These are phyloP conservation scores for Amiota mariae DNA, from an alignment of 2,888 invertebrate species.

Conservation along the genomic window DNA sequence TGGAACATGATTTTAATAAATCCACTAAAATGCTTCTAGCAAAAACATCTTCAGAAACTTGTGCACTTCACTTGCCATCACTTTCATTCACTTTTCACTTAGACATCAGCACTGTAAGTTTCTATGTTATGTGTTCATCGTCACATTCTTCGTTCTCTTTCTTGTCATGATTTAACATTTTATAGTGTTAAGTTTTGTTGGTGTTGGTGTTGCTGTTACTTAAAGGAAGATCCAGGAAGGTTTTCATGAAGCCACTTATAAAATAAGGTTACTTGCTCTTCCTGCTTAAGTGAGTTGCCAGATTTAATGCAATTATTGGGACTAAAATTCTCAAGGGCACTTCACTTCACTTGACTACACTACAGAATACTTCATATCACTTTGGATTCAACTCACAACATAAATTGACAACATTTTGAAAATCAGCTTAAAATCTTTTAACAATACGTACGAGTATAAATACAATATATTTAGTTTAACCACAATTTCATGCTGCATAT, in stretches of 20 bases:
- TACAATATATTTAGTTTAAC: no score
- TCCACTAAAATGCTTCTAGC: conserved; percentile 23
- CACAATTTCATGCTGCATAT: background rate
- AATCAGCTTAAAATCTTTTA: no score
- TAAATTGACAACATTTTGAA: background rate
- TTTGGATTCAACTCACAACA: background rate
- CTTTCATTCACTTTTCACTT: background rate
- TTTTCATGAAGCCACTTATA: background rate
- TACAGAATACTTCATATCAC: no score
- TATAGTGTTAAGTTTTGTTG: no score
- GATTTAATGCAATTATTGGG: conserved; percentile 15
- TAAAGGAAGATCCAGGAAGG: background rate
- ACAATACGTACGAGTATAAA: no score
- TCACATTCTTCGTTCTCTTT: background rate
- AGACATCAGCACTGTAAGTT: background rate
- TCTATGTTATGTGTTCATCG: background rate
- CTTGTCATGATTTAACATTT: background rate
- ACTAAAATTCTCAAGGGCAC: conserved; percentile 8
- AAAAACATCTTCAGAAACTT: conserved; percentile 19
- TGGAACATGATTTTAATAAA: conserved; percentile 21
- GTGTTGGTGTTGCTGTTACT: background rate
- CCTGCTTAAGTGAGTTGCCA: background rate
- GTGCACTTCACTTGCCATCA: background rate
- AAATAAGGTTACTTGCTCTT: conserved; percentile 8
- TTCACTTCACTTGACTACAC: background rate